Evolutionary conservation across 2,888 invertebrate genomes (phyloP).

Genomic region (Eristalinus sepulchralis): DNA sequence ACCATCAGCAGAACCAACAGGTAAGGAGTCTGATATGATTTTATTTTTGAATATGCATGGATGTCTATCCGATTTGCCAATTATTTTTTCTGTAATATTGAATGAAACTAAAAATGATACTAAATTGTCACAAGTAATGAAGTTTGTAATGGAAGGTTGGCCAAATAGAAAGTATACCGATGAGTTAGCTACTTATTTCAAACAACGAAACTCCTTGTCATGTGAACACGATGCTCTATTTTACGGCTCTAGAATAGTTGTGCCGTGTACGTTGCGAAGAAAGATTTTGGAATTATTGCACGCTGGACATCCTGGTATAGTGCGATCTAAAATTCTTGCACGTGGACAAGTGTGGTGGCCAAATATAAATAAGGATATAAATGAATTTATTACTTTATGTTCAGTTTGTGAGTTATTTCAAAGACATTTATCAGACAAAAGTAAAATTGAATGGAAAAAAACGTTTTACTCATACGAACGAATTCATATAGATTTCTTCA

Average conservation of each 20-base stretch:
- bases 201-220: constrained; percentile 31
- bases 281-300: constrained; percentile 60
- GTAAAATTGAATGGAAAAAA: constrained; percentile 31
- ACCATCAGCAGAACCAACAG: no score
- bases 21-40: no score
- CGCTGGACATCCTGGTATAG: constrained; percentile 74
- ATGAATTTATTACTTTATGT: constrained; percentile 71
- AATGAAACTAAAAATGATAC: no score
- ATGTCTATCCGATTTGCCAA: no score
- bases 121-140: no score
- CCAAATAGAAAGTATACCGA: constrained; percentile 73
- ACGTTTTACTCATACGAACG: constrained; percentile 58
- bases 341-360: constrained; percentile 75
- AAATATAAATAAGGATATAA: constrained; percentile 73
- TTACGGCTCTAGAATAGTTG: constrained; percentile 57
- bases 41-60: no score
- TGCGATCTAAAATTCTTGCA: constrained; percentile 74
- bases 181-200: constrained; percentile 32
- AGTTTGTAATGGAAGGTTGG: constrained; percentile 38
- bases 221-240: constrained; percentile 43
- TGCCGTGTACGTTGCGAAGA: constrained; percentile 38
- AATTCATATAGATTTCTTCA: constrained; percentile 61
- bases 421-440: neutral
- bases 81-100: no score
- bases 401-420: constrained; percentile 21